phyloP scores from a whole-genome alignment of 2,888 invertebrate genomes.

The Epistrophe eligans region DNA sequence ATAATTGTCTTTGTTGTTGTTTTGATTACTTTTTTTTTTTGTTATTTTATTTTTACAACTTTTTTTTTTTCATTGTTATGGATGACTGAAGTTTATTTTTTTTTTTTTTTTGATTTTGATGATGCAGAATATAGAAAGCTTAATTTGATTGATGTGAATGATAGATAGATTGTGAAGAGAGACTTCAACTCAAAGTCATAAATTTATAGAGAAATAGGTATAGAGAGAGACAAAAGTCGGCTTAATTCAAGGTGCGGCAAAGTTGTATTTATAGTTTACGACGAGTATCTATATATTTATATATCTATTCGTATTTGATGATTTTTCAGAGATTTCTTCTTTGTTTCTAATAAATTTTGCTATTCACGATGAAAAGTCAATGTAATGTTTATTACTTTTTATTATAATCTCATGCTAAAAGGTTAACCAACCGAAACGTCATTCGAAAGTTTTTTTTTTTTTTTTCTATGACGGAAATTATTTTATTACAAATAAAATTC shows the following conservation, averaged over 20 bases:
- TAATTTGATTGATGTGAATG: conserved; percentile 62
- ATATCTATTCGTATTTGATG: background rate
- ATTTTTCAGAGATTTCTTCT: conserved; percentile 8
- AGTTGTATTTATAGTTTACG: conserved; percentile 16
- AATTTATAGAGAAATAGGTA: background rate
- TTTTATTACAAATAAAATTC: conserved; percentile 8
- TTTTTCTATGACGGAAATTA: background rate
- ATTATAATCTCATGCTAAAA: conserved; percentile 7
- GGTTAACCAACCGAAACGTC: conserved; percentile 58
- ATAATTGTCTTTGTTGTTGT: conserved; percentile 31
- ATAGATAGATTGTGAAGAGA: conserved; percentile 10
- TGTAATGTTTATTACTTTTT: conserved; percentile 23
- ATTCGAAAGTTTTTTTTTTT: conserved; percentile 23
- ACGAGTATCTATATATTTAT: background rate
- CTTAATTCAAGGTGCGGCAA: conserved; percentile 38
- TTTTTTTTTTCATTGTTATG: conserved; percentile 39
- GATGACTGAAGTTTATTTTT: conserved; percentile 41
- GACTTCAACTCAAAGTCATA: conserved; percentile 22
- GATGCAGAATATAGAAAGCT: conserved; percentile 65
- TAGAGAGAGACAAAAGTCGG: background rate
- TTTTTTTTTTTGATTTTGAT: conserved; percentile 41
- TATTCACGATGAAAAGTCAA: conserved; percentile 27
- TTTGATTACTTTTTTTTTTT: conserved; percentile 30
- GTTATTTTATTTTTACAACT: conserved; percentile 29
- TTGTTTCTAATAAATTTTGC: conserved; percentile 18